Evolutionary conservation across 2,113 vertebrate genomes (phyloP), one percentile per base, ranked within the genome.

Genomic region (Phylloscopus trochiloides): DNA sequence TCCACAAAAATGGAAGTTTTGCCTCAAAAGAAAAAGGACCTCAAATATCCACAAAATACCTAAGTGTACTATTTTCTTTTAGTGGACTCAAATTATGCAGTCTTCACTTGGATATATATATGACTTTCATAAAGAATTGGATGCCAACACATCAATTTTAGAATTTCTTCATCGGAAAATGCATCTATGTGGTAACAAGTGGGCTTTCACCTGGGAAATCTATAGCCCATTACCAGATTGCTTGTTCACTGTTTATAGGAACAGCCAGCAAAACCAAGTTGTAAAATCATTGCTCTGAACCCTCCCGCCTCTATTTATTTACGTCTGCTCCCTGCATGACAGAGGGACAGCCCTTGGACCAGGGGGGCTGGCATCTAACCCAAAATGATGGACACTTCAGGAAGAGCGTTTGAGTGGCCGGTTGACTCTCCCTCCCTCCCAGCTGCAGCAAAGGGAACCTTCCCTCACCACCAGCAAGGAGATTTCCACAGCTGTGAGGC

Each of bases 211-310:
- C 45, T 50, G 21, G 22, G 47, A 70, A 74, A 74, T 68, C 54
- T 28, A 17, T 34, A 62, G 92, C 74, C 74, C 42, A 3, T 88
- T 71, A 73, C 57, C 72, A 72, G 59, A 77, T 28, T 14, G 21
- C 66, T 68, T 4, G 1, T 70, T 81, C 31, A 20, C 59, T 59
- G 62, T 92, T 92, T 50, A 87, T 48, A 86, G 77, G 68, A 92
- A 86, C 55, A 75, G 61, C 51, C 48, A 70, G 75, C 63, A 87
- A 97, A 97, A 94, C 19, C 57, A 80, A 94, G 82, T 61, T 89
- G 93, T 34, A 93, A 93, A 96, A 91, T 90, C 96, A 97, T n/a
- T 75, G 90, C 92, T 94, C 90, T 92, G 87, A 96, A 97, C 96
- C 91, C 91, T 86, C 62, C 88, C 12, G 48, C 51, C 90, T 94